Base-by-base conservation (phyloP, 2,797 vertebrate species). In the Harpagifer antarcticus region DNA sequence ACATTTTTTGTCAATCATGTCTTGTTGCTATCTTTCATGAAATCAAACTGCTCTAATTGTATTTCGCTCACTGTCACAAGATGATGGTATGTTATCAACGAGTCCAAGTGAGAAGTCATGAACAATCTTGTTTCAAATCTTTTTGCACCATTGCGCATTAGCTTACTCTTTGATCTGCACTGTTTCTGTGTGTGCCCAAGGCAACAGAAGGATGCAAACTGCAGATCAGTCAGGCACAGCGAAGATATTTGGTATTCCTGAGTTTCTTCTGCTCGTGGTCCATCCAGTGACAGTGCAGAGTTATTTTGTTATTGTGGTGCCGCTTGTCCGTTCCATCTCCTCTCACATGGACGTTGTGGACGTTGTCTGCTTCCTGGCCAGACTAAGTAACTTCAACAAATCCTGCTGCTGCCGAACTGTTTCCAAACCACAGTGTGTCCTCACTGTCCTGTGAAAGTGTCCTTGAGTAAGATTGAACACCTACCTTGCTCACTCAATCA, bases 61-160 rank as follows among this genome's bases (percentile, higher is more conserved):
- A 17, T 82, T 68, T 81, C 47, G 82, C 40, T 74, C 33, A 11
- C 42, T 27, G 54, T 81, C 79, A 64, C 20, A 47, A 63, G 15
- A 56, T 76, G 54, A 73, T 60, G 63, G 15, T 54, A 50, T 84
- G 83, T 76, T 65, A 54, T 76, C 47, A 56, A 37, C 12, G 52
- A 55, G 23, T 61, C 63, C 77, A 85, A 86, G 86, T 74, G 65
- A 85, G 71, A 86, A 87, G 79, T 82, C n/a, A 2, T 57, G 75
- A 90, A 78, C 65, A 87, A 83, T 90, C 87, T 87, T 83, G 83
- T 89, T 85, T 77, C 74, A 87, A 86, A 86, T 88, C 83, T 78
- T 82, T 83, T 77, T 79, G 74, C 74, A 81, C 83, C 86, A 81
- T 84, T 77, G 74, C 59, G 66, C 79, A 85, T 85, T 83, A 80